Evolutionary conservation across 2,888 invertebrate species (phyloP), one percentile per base, ranked within the genome.

Genomic region (Dryocosmus kuriphilus): DNA sequence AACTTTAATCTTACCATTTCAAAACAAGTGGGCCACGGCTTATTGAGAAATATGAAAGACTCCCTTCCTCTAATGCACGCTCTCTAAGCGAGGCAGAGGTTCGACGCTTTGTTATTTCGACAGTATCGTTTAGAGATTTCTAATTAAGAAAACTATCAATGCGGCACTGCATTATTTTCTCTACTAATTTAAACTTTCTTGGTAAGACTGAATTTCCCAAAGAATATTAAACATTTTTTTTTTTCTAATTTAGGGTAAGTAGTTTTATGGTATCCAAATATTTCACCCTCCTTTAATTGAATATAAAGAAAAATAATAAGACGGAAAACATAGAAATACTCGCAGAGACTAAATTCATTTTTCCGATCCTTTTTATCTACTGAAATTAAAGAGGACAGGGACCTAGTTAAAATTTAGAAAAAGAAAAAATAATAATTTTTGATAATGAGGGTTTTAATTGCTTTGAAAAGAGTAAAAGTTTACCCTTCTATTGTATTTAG

Each of bases 381-480:
- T 7, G 14, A 22, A 24, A 57, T 62, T 27, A 32, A 32, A 24
- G 46, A 76, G 51, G 57, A n/a, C 63, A 62, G 77, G 46, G 82
- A 84, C 82, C 81, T 80, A 84, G 75, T 61, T 55, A 75, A 38
- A 61, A 57, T 78, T 63, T 30, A 30, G 9, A 46, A 46, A n/a
- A n/a, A 9, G n/a, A 51, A 51, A 11, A 1, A 67, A 41, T 9
- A 24, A 14, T 19, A 46, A 46, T 67, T 51, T 71, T 51, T 51
- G 41, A 30, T 32, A 51, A 22, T 30, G 27, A 46, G 19, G 27
- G 11, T 51, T 46, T n/a, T 27, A 51, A 67, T 51, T n/a, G 9
- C 9, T n/a, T 2, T 2, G 1, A 9, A n/a, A n/a, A 51, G n/a
- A n/a, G 51, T 46, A 8, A 7, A 51, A 51, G 8, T n/a, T 27